Evolutionary conservation across 1,140 invertebrate genomes (phyloP), one percentile per base, ranked within the genome.

Genomic region (Dolichoris vasculosae): DNA sequence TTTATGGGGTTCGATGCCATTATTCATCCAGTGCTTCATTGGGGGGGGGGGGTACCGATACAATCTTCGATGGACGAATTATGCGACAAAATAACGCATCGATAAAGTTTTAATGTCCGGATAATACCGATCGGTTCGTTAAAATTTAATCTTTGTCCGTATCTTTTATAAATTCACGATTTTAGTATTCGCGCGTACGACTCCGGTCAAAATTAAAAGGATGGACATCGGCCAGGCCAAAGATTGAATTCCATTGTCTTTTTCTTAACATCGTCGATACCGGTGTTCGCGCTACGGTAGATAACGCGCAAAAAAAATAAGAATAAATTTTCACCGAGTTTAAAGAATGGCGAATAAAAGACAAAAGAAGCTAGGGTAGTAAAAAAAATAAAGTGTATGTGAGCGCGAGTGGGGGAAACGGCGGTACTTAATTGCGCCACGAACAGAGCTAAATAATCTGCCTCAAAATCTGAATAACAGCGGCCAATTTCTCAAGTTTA

Each of bases 381-480:
- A 30, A 20, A n/a, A 48, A 48, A 79, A 35, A n/a, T 46, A 67
- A 67, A 67, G 23, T 6, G n/a, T 46, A 63, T 20, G 26, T 15
- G 23, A 46, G 63, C n/a, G n/a, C n/a, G n/a, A n/a, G n/a, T n/a
- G 32, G 75, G 81, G 77, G 59, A 67, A 38, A 43, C 79, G 79
- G 81, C 69, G 26, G 83, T 83, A 89, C 88, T 90, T 90, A 90
- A 90, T 90, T 90, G 59, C 82, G 88, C 87, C 88, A 40, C 81
- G 43, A 46, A 73, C 55, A n/a, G 86, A 87, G 86, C 89, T 90
- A 89, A 26, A 43, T 89, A 90, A 90, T 90, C 90, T 88, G 80
- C 88, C 84, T 87, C 87, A 86, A 89, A 90, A 90, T 89, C 89
- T 87, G 90, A 90, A 89, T 90, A 90, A 90, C 87, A 87, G 85